Percentiles rank a stretch among this genome's conserved stretches.
phyloP scores from a whole-genome alignment of 1,140 invertebrate genomes.

The Chironomus striatipennis region DNA sequence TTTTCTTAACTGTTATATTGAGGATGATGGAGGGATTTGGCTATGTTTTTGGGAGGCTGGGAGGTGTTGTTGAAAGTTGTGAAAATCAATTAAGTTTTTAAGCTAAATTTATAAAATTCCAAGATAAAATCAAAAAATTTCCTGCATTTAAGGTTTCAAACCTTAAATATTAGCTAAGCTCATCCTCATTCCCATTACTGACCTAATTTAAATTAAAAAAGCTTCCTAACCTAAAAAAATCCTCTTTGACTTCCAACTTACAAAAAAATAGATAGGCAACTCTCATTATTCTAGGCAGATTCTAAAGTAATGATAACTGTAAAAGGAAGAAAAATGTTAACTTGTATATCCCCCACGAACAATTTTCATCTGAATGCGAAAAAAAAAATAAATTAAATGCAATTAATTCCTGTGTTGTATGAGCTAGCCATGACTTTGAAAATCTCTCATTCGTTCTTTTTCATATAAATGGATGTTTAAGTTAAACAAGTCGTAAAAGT shows the following conservation, averaged over 20 bases:
- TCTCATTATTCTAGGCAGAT: background rate
- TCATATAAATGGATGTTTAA: slow-evolving; percentile 2
- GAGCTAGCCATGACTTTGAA: background rate
- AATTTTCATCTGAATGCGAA: slow-evolving; percentile 7
- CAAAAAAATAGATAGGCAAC: background rate
- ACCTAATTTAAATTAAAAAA: too few relatives aligned
- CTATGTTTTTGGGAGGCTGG: too few relatives aligned
- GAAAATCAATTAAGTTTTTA: too few relatives aligned
- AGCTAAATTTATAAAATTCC: too few relatives aligned
- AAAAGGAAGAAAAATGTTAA: background rate
- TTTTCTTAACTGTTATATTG: background rate
- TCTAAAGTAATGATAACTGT: background rate
- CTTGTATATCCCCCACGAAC: background rate
- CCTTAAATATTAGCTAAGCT: too few relatives aligned
- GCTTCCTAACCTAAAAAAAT: too few relatives aligned
- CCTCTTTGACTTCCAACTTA: too few relatives aligned
- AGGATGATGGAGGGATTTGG: too few relatives aligned
- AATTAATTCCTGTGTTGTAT: slow-evolving; percentile 3
- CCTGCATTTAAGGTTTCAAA: too few relatives aligned
- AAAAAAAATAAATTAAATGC: slow-evolving; percentile 15
- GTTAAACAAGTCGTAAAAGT: slow-evolving; percentile 4
- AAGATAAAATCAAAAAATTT: too few relatives aligned
- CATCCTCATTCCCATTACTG: too few relatives aligned
- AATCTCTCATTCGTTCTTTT: background rate
- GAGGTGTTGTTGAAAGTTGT: too few relatives aligned